phyloP scores from a whole-genome alignment of 2,888 invertebrate species.

The Eupithecia pulchellata region DNA sequence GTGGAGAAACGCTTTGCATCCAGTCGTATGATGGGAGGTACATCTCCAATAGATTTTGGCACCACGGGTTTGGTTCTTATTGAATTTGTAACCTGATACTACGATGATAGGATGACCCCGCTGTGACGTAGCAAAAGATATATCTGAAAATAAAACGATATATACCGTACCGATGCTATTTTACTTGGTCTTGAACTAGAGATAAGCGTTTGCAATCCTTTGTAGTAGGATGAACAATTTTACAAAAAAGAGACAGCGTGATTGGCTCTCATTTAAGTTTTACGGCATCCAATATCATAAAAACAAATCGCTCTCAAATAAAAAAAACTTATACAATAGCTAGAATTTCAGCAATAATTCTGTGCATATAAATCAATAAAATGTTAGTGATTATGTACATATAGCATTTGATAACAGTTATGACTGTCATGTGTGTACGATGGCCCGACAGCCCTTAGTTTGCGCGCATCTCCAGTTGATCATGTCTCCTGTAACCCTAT shows the following conservation, averaged over 20 bases:
- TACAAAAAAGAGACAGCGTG: not conserved
- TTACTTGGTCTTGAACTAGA: not conserved
- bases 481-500: not conserved
- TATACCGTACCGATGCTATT: not conserved
- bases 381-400: slow-evolving; percentile 20
- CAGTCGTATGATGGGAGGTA: slow-evolving; percentile 23
- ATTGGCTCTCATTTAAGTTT: too few species aligned
- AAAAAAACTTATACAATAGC: not conserved
- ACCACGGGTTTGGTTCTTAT: not conserved
- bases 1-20: slow-evolving; percentile 48
- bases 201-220: not conserved
- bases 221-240: not conserved
- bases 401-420: slow-evolving; percentile 14
- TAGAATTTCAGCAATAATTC: not conserved
- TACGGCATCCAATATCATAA: too few species aligned
- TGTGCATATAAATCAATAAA: too few species aligned
- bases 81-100: slow-evolving; percentile 14
- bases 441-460: too few species aligned
- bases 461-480: slow-evolving; percentile 9
- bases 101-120: slow-evolving; percentile 1
- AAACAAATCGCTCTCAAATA: too few species aligned
- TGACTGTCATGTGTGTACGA: too few species aligned
- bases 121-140: slow-evolving; percentile 4
- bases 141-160: slow-evolving; percentile 18
- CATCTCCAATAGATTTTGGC: slow-evolving; percentile 26